These are phyloP conservation scores for Drosophila quadrilineata DNA, from an alignment of 1,140 invertebrate species.

Conservation along the genomic window DNA sequence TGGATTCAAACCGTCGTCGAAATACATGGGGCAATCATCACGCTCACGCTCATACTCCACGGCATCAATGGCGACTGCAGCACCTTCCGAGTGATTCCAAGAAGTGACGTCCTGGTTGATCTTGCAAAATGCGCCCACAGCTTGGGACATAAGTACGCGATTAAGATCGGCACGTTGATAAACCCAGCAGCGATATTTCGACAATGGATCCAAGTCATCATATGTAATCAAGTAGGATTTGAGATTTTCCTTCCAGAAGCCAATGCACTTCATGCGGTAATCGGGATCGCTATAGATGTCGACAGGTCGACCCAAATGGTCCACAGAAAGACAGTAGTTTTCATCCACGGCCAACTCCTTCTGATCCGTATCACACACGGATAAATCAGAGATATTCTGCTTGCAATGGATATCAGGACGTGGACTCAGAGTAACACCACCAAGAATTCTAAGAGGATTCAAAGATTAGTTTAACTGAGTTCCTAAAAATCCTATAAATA, in stretches of 20 bases:
- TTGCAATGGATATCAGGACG: conserved; percentile 96
- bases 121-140: conserved; percentile 94
- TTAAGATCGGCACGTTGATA: conserved; percentile 98
- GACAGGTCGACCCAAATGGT: conserved; percentile 94
- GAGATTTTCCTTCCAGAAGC: conserved; percentile 98
- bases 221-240: conserved; percentile 98
- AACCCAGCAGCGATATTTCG: conserved; percentile 98
- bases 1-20: conserved; percentile 94
- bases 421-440: conserved; percentile 96
- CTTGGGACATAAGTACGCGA: conserved; percentile 91
- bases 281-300: conserved; percentile 98
- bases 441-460: conserved; percentile 87
- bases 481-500: not conserved
- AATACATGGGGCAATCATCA: conserved; percentile 97
- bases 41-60: conserved; percentile 95
- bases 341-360: conserved; percentile 96
- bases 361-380: conserved; percentile 95
- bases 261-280: conserved; percentile 98
- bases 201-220: conserved; percentile 97
- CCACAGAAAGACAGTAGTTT: conserved; percentile 97
- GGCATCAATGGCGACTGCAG: conserved; percentile 94
- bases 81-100: conserved; percentile 93
- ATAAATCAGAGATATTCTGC: conserved; percentile 96
- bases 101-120: conserved; percentile 94
- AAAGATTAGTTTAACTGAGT: not conserved